A percentile compares a stretch with the other conserved stretches of the same genome.
These are phyloP conservation scores for Julus scandinavius DNA, from an alignment of 2,888 invertebrate species.

Conservation along the genomic window DNA sequence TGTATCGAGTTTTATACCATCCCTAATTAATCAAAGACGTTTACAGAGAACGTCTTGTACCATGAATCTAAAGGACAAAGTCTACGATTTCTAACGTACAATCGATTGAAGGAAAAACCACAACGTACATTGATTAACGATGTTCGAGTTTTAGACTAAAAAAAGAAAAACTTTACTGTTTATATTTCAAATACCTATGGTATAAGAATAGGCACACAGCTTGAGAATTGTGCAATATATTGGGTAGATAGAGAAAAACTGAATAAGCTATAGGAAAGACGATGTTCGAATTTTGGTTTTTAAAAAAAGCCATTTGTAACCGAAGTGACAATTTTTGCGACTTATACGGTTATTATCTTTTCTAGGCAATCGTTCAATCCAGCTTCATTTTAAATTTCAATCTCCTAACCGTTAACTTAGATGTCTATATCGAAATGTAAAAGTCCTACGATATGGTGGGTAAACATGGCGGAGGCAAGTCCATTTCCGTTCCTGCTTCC, in stretches of 20 bases:
- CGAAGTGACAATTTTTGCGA: not conserved
- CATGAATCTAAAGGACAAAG: no score
- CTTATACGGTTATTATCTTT: not conserved
- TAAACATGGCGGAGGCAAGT: slow-evolving; percentile 24
- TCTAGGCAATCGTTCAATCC: not conserved
- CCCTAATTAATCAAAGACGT: no score
- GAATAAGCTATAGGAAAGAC: no score
- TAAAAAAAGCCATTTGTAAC: not conserved
- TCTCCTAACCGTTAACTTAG: not conserved
- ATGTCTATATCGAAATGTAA: not conserved
- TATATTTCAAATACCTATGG: no score
- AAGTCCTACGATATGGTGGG: not conserved
- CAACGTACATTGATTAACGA: no score
- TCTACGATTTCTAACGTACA: not conserved
- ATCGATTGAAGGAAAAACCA: not conserved
- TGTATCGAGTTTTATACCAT: no score
- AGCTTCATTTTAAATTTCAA: not conserved
- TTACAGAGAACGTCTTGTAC: no score
- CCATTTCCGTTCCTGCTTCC: not conserved
- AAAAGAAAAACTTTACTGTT: no score
- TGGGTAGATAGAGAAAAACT: no score
- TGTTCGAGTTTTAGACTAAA: no score
- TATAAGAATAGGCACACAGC: no score
- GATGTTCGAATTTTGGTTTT: not conserved
- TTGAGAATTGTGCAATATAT: no score